phyloP scores from a whole-genome alignment of 2,888 invertebrate species.

The Falcaria lacertinaria region DNA sequence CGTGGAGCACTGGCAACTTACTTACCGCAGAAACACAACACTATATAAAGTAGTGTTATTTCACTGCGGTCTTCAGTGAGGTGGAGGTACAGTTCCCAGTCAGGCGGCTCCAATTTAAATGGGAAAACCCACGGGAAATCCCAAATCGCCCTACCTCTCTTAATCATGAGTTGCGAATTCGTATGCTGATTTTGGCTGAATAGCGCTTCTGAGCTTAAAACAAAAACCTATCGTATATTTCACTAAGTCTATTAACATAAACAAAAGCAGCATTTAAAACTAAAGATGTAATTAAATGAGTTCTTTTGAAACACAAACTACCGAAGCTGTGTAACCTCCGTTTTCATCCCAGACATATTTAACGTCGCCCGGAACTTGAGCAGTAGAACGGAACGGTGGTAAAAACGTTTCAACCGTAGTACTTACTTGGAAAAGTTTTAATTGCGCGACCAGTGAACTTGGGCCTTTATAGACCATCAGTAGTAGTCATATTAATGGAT shows the following conservation, averaged over 20 bases:
- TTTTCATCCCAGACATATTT: slow-evolving; percentile 18
- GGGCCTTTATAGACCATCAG: slow-evolving; percentile 18
- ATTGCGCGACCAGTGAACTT: slow-evolving; percentile 51
- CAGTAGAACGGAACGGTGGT: slow-evolving; percentile 12
- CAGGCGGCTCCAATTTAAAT: no score
- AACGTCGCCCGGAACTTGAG: slow-evolving; percentile 16
- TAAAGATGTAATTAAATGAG: neutral
- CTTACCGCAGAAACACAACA: no score
- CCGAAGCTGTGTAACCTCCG: slow-evolving; percentile 5
- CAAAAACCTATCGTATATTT: neutral
- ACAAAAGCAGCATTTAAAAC: neutral
- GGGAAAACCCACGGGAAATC: no score
- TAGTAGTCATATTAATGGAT: slow-evolving; percentile 7
- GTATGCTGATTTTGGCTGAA: no score
- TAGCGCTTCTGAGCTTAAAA: neutral
- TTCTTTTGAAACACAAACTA: slow-evolving; percentile 9
- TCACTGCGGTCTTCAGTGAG: no score
- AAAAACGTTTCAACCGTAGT: slow-evolving; percentile 22
- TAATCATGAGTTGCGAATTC: no score
- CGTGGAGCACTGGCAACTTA: no score
- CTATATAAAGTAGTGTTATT: no score
- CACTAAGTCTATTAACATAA: neutral
- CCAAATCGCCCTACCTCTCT: no score
- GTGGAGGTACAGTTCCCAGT: no score
- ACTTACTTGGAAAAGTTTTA: slow-evolving; percentile 48